Evolutionary conservation across 2,113 vertebrate genomes (phyloP).

Genomic region (cattle (Bos taurus)): ARS-UCD2.0 NC_037328.1:80401001-80401500

Average conservation of each 20-base stretch:
- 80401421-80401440: not conserved
- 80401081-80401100: slow-evolving; percentile 40
- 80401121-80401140: not conserved
- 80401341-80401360: not conserved
- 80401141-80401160: not conserved
- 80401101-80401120: slow-evolving; percentile 2
- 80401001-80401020: not conserved
- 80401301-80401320: slow-evolving; percentile 20
- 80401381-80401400: not conserved
- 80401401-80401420: not conserved
- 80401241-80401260: not conserved
- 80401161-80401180: not conserved
- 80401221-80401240: not conserved
- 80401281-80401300: not conserved
- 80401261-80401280: slow-evolving; percentile 28
- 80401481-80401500: not conserved
- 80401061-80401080: not conserved
- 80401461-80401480: slow-evolving; percentile 3
- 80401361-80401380: not conserved
- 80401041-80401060: not conserved
- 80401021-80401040: not conserved
- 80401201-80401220: slow-evolving; percentile 13
- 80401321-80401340: slow-evolving; percentile 19
- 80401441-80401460: slow-evolving; percentile 1
- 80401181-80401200: slow-evolving; percentile 10